These are phyloP conservation scores for Mesoclemmys tuberculata DNA, from an alignment of 2,113 vertebrate species.

Conservation along the genomic window DNA sequence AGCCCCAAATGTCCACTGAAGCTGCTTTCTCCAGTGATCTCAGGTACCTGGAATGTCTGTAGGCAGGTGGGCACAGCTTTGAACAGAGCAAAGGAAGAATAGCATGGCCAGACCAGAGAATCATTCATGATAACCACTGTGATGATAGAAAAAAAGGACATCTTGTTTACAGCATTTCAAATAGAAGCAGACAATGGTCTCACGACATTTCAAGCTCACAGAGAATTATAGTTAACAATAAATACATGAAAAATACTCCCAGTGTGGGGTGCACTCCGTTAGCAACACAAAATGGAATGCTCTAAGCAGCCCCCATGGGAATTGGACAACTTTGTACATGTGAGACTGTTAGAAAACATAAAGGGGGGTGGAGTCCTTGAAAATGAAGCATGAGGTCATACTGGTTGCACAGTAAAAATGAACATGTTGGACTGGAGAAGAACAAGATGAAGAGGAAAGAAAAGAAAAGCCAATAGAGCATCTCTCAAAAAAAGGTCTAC, in stretches of 20 bases:
- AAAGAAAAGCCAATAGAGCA: not conserved
- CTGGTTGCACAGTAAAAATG: not conserved
- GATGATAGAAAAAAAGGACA: rapidly evolving
- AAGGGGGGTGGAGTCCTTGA: not conserved
- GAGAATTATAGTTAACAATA: not conserved
- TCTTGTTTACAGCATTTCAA: not conserved
- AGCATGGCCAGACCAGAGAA: not conserved
- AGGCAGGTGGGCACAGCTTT: not conserved
- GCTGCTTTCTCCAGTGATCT: not conserved
- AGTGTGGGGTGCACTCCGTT: not conserved
- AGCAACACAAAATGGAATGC: not conserved
- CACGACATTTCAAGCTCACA: not conserved
- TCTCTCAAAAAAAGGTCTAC: not conserved
- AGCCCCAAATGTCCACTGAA: not conserved
- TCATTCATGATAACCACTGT: not conserved
- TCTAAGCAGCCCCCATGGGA: not conserved
- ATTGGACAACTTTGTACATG: not conserved
- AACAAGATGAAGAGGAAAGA: not conserved
- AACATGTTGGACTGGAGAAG: not conserved
- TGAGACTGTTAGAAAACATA: not conserved
- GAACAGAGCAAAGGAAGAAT: not conserved
- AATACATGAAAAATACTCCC: not conserved
- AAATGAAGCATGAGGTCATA: not conserved
- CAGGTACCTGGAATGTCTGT: not conserved
- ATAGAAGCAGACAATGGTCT: not conserved